Base-by-base conservation (phyloP, 64 coral and sea anemone genomes). In the Cladopsammia gracilis region DNA sequence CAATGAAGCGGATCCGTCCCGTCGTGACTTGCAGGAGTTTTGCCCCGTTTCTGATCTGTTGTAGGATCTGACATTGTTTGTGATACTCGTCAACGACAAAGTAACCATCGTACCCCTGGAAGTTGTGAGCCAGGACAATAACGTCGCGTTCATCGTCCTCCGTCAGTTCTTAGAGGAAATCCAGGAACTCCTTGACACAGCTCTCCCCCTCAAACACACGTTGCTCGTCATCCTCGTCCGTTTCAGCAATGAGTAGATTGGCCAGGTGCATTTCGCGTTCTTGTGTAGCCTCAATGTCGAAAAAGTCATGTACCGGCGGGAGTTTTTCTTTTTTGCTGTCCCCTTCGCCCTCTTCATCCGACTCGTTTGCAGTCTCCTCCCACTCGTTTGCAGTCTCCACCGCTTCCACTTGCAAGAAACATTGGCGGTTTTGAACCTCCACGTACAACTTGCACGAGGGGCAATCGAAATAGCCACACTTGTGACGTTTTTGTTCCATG, bases 251-350 rank as follows among this genome's bases (percentile, higher is more conserved):
- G n/a, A n/a, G n/a, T n/a, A n/a, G n/a, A n/a, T n/a, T n/a, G n/a
- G n/a, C n/a, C n/a, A n/a, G 61, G 3, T 57, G 54, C 54, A 57
- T 7, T 34, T 48, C 25, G 70, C 12, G 7, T 12, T 72, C 70
- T 26, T 94, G 92, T 19, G 18, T 82, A 4, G 73, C 61, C 44
- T 94, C 85, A 3, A 88, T 11, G 58, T 93, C 76, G 44, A 93
- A 93, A 64, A 79, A 93, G 85, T 2, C 0, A 62, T 20, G 2
- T 62, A 56, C 18, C 52, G 18, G 50, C 18, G 4, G 48, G 47
- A 19, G 2, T 77, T 25, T 6, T 23, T 46, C 44, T 11, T 10
- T 58, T 51, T 16, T 47, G 19, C 56, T 18, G 7, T 8, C 7
- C 9, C 47, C 46, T 46, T 52, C 34, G 18, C 5, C 66, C 1